Conservation (phyloP, 2,113 vertebrate genomes). For the Narcine bancroftii region DNA sequence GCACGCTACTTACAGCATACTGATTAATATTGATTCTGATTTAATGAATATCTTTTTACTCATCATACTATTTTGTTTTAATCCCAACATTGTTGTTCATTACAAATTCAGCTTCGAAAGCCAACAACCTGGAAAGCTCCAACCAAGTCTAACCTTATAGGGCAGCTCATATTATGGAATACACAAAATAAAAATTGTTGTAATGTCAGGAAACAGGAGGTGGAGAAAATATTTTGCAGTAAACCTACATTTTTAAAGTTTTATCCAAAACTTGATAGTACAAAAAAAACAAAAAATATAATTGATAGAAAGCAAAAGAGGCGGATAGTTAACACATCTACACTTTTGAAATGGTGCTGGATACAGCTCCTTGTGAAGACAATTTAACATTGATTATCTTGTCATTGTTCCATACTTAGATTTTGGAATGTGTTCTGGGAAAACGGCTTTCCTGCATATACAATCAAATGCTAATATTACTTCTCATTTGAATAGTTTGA, state of each 20-base stretch:
- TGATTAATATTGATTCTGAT: not conserved
- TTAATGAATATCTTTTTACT: not conserved
- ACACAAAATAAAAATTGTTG: not conserved
- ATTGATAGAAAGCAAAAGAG: not conserved
- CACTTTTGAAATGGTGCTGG: not conserved
- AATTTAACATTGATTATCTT: not conserved
- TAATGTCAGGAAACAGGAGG: not conserved
- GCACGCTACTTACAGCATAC: not conserved
- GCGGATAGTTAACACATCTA: not conserved
- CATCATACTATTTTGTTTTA: not conserved
- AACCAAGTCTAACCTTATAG: too few species aligned
- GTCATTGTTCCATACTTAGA: not conserved
- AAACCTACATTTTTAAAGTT: not conserved
- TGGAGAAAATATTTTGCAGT: not conserved
- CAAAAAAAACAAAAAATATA: not conserved
- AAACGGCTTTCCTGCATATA: conserved; percentile 18
- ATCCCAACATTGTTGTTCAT: not conserved
- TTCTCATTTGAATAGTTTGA: conserved; percentile 34
- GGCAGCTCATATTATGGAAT: not conserved
- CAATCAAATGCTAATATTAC: not conserved
- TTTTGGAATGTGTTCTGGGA: not conserved
- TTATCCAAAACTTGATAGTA: not conserved
- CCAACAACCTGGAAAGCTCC: too few species aligned
- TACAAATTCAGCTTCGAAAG: not conserved
- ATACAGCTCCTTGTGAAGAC: not conserved